phyloP scores from a whole-genome alignment of 2,797 vertebrate species.

The Novumbra hubbsi region DNA sequence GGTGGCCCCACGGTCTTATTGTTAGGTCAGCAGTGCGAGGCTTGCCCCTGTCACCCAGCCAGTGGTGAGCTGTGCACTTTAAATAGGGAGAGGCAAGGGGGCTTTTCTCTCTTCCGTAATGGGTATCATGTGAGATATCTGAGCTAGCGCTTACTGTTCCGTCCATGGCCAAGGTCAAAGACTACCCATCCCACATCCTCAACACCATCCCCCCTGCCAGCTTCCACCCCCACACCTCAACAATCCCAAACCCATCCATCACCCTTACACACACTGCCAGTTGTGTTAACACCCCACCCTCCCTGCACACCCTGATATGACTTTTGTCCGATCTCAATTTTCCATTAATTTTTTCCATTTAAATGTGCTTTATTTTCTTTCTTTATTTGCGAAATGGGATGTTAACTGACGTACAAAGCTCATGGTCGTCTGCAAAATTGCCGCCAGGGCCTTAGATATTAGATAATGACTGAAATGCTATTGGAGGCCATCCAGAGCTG shows the following conservation, averaged over 20 bases:
- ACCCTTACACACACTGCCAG: conserved; percentile 68
- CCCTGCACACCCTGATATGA: conserved; percentile 58
- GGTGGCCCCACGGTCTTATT: conserved; percentile 59
- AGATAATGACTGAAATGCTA: not conserved
- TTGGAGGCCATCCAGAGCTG: not conserved
- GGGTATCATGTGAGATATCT: conserved; percentile 80
- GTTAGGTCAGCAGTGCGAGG: conserved; percentile 74
- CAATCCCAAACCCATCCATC: conserved; percentile 63
- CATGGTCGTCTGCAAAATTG: not conserved
- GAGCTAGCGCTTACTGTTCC: conserved; percentile 75
- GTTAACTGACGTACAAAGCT: not conserved
- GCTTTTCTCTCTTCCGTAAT: conserved; percentile 71
- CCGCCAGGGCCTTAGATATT: not conserved
- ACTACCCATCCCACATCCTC: conserved; percentile 48
- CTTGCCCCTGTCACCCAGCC: conserved; percentile 69
- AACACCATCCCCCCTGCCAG: conserved; percentile 1
- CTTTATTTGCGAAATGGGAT: not conserved
- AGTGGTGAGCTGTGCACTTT: conserved; percentile 76
- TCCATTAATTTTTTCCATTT: conserved; percentile 26
- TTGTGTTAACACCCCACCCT: conserved; percentile 61
- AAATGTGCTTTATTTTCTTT: not conserved
- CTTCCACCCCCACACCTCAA: not conserved
- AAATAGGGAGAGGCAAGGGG: conserved; percentile 68
- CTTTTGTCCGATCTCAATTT: conserved; percentile 49
- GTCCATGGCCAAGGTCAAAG: conserved; percentile 77